Percentiles rank a stretch among this genome's conserved stretches.
Evolutionary conservation across 2,797 vertebrate genomes (phyloP).

Genomic region (Tolypeutes matacus): DNA sequence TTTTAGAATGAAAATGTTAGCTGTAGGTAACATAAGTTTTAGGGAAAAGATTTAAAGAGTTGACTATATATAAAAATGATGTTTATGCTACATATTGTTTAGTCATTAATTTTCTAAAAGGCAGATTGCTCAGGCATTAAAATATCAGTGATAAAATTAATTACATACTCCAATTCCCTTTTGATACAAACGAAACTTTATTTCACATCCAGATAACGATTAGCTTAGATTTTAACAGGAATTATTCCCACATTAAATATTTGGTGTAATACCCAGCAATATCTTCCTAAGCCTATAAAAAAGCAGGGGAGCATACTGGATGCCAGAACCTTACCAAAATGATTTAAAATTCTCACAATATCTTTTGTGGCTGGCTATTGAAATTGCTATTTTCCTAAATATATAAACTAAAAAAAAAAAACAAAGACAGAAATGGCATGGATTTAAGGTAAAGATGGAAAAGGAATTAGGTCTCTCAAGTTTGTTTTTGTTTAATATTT

Average conservation of each 20-base stretch:
- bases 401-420: conserved; percentile 32
- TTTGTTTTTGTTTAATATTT: conserved; percentile 5
- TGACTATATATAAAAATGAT: neutral
- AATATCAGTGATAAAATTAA: conserved; percentile 24
- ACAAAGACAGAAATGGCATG: neutral
- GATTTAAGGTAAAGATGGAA: conserved; percentile 16
- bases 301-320: neutral
- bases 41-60: conserved; percentile 32
- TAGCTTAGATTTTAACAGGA: conserved; percentile 40
- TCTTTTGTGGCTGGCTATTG: neutral
- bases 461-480: neutral
- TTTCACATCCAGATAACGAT: conserved; percentile 34
- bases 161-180: neutral
- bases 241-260: conserved; percentile 9
- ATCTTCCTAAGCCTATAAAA: conserved; percentile 13
- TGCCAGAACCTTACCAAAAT: conserved; percentile 31
- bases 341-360: conserved; percentile 11
- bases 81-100: neutral
- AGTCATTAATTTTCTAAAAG: conserved; percentile 36
- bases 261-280: neutral
- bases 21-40: neutral
- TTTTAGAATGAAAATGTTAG: neutral
- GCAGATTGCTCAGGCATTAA: conserved; percentile 27
- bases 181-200: conserved; percentile 30
- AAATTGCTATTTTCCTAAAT: neutral